These are phyloP conservation scores for Selenia dentaria DNA, from an alignment of 2,888 invertebrate genomes.

Conservation along the genomic window DNA sequence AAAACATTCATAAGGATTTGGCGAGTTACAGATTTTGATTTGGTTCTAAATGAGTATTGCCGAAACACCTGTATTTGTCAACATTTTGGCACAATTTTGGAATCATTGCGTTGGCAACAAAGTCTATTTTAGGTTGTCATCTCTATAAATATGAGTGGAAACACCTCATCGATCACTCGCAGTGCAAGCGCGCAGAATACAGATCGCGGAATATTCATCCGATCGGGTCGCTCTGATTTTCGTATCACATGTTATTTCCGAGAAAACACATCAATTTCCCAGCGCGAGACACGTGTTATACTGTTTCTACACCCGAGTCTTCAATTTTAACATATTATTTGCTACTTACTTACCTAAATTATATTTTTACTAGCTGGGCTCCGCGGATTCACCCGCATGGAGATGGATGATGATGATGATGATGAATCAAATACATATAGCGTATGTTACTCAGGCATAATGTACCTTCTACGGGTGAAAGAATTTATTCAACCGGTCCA, in stretches of 20 bases:
- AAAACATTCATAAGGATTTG: background rate
- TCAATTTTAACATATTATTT: no score
- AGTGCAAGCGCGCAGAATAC: slow-evolving; percentile 29
- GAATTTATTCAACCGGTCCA: no score
- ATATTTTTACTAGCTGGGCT: no score
- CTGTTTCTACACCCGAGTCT: background rate
- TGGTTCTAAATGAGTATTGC: slow-evolving; percentile 10
- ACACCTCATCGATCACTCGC: slow-evolving; percentile 26
- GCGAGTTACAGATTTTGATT: slow-evolving; percentile 13
- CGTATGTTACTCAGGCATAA: no score
- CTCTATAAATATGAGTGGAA: slow-evolving; percentile 9
- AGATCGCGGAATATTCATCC: slow-evolving; percentile 21
- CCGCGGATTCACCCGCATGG: no score
- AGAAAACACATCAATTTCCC: slow-evolving; percentile 25
- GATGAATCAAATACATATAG: no score
- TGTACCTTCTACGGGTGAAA: no score
- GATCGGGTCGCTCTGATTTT: slow-evolving; percentile 26
- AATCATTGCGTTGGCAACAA: slow-evolving; percentile 5
- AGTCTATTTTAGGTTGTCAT: slow-evolving; percentile 12
- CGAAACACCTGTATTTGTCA: slow-evolving; percentile 7
- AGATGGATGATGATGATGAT: no score
- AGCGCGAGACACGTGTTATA: slow-evolving; percentile 11
- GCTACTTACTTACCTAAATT: no score
- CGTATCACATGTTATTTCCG: slow-evolving; percentile 23
- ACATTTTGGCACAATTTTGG: slow-evolving; percentile 1